phyloP scores from a whole-genome alignment of 1,140 invertebrate genomes.

The Galleria mellonella region DNA sequence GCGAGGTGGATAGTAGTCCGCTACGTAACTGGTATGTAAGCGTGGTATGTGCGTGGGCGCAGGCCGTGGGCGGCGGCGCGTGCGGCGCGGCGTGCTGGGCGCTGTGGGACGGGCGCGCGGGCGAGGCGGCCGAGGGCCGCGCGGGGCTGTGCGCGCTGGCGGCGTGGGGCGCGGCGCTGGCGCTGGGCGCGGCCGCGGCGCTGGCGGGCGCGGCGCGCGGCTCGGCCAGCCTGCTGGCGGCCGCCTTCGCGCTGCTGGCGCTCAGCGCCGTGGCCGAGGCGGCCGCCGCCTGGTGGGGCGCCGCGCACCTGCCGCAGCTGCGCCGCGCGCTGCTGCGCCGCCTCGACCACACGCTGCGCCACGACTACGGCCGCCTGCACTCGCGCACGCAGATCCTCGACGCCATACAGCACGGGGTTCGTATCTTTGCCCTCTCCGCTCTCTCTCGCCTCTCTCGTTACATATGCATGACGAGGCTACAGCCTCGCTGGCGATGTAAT shows the following conservation, averaged over 20 bases:
- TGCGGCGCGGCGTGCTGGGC: conserved; percentile 40
- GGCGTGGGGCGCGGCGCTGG: conserved; percentile 41
- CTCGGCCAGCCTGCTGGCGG: conserved; percentile 43
- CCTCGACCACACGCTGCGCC: conserved; percentile 37
- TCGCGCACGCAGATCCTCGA: conserved; percentile 42
- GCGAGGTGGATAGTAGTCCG: no score
- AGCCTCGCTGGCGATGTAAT: no score
- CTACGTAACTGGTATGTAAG: neutral
- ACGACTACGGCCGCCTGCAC: conserved; percentile 39
- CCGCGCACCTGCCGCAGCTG: conserved; percentile 38
- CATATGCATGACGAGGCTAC: no score
- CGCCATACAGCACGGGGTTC: conserved; percentile 44
- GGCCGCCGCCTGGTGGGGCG: conserved; percentile 52
- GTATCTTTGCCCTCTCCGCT: conserved; percentile 2
- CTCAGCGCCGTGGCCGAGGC: conserved; percentile 43
- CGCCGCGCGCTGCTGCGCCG: conserved; percentile 31
- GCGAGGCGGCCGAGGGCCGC: conserved; percentile 33
- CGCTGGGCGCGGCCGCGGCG: conserved; percentile 35
- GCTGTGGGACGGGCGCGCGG: conserved; percentile 43
- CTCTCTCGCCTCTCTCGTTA: no score
- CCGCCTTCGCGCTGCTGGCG: conserved; percentile 38
- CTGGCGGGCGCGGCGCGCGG: conserved; percentile 30
- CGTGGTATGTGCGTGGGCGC: conserved; percentile 2
- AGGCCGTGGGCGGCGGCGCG: conserved; percentile 38
- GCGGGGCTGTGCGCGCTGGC: conserved; percentile 42